phyloP scores from a whole-genome alignment of 2,113 vertebrate species.

The Xiphophorus hellerii region DNA sequence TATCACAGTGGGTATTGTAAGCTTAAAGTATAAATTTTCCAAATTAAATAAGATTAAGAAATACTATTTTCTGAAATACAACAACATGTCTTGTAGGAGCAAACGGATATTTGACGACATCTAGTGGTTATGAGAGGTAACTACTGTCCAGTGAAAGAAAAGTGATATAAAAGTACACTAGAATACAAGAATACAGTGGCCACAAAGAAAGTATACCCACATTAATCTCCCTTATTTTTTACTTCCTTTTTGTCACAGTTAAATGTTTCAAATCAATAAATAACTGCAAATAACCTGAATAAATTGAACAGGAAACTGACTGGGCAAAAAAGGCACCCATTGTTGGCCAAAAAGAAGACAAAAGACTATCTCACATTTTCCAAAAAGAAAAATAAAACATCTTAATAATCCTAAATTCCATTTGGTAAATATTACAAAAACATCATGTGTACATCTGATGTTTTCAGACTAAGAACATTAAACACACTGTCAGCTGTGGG shows the following conservation, averaged over 20 bases:
- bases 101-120: conserved; percentile 27
- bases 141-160: background rate
- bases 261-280: background rate
- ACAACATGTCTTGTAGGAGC: too few species aligned
- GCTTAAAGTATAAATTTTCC: background rate
- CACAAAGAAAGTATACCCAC: too few species aligned
- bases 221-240: too few species aligned
- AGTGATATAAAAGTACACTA: too few species aligned
- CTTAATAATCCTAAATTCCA: background rate
- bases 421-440: background rate
- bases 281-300: background rate
- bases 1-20: background rate
- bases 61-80: background rate
- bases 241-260: background rate
- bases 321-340: background rate
- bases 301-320: background rate
- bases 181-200: too few species aligned
- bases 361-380: background rate
- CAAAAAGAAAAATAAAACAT: background rate
- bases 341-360: background rate
- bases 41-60: too few species aligned
- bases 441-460: background rate
- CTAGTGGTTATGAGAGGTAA: conserved; percentile 28
- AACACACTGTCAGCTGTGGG: background rate
- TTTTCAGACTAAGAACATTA: background rate